phyloP scores from a whole-genome alignment of 2,888 invertebrate genomes.

The Ophioninae sp. region DNA sequence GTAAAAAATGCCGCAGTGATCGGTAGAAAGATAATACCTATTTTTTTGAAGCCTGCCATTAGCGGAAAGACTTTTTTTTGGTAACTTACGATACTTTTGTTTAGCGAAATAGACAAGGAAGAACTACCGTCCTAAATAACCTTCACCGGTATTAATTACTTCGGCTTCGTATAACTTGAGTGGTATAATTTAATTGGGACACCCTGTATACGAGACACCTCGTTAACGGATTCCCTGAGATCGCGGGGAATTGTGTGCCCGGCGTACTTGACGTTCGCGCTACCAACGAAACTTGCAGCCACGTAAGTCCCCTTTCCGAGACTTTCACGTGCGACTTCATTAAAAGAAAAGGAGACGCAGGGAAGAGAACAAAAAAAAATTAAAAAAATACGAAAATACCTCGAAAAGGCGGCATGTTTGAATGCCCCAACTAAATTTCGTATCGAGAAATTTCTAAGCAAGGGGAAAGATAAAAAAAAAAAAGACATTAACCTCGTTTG shows the following conservation, averaged over 20 bases:
- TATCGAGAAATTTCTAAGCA: not conserved
- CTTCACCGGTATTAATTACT: not conserved
- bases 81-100: too few relatives aligned
- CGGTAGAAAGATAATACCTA: too few relatives aligned
- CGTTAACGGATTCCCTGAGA: conserved; percentile 66
- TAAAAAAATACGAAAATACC: not conserved
- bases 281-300: conserved; percentile 44
- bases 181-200: not conserved
- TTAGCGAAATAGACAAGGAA: too few relatives aligned
- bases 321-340: conserved; percentile 64
- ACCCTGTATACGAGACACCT: conserved; percentile 63
- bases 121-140: not conserved
- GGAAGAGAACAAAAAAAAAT: not conserved
- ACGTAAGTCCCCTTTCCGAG: conserved; percentile 62
- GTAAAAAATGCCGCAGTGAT: too few relatives aligned
- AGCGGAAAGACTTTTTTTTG: too few relatives aligned
- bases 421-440: not conserved
- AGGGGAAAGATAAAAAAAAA: conserved; percentile 11
- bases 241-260: conserved; percentile 53
- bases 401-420: not conserved
- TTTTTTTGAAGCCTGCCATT: too few relatives aligned
- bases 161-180: not conserved
- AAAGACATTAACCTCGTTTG: not conserved
- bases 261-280: conserved; percentile 38
- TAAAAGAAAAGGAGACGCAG: conserved; percentile 26